phyloP scores from a whole-genome alignment of 2,113 vertebrate genomes.

The Coregonus clupeaformis region DNA sequence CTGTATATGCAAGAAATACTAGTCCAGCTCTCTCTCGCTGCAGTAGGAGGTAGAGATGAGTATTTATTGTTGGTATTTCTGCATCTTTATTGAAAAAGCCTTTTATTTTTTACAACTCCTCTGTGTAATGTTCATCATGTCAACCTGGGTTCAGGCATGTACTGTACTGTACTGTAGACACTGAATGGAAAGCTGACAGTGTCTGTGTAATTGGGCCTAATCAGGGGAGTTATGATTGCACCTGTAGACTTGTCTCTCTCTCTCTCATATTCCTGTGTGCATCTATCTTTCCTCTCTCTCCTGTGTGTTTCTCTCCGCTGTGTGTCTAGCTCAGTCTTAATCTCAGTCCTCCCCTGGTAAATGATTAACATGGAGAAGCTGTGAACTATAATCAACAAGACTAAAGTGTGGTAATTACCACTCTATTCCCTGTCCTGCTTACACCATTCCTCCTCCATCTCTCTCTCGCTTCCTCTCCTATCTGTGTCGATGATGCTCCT shows the following conservation, averaged over 20 bases:
- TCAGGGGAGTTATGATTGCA: conserved; percentile 56
- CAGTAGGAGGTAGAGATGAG: too few relatives aligned
- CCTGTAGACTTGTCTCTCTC: conserved; percentile 27
- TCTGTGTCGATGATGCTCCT: conserved; percentile 21
- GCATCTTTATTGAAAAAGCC: too few relatives aligned
- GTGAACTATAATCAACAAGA: conserved; percentile 75
- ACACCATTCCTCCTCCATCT: conserved; percentile 39
- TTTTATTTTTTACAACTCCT: too few relatives aligned
- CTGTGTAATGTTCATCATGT: not conserved
- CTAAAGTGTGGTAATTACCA: conserved; percentile 74
- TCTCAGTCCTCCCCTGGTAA: conserved; percentile 67
- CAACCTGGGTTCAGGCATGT: not conserved
- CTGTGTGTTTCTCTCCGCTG: conserved; percentile 40
- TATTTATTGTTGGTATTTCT: too few relatives aligned
- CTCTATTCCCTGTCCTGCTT: conserved; percentile 64
- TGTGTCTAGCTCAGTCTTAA: conserved; percentile 56
- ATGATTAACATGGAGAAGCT: conserved; percentile 73
- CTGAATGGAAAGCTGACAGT: conserved; percentile 46
- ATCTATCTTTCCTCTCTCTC: conserved; percentile 5
- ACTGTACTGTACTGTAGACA: not conserved
- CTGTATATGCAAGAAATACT: too few relatives aligned
- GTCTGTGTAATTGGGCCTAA: conserved; percentile 56
- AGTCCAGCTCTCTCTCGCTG: conserved; percentile 8
- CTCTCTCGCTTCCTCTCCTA: not conserved
- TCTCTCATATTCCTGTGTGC: conserved; percentile 16